phyloP scores from a whole-genome alignment of 2,797 vertebrate species.

The Catostomus latipinnis region DNA sequence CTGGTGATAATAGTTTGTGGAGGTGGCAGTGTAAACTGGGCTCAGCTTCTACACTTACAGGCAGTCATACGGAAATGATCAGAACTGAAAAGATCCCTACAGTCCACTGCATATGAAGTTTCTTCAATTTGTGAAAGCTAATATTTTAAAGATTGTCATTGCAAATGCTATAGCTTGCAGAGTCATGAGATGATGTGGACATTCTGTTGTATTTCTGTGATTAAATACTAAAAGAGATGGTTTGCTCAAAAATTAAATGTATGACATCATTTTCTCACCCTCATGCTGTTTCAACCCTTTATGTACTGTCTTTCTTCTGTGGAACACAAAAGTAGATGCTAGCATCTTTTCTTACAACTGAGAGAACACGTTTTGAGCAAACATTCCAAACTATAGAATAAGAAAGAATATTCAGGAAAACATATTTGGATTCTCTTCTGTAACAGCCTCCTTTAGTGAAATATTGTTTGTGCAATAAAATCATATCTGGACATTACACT shows the following conservation, averaged over 20 bases:
- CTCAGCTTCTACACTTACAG: conserved; percentile 61
- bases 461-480: neutral
- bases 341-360: neutral
- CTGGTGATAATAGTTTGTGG: conserved; percentile 71
- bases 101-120: too few species aligned
- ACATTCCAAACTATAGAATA: neutral
- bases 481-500: neutral
- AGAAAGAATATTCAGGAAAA: neutral
- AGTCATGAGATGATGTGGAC: neutral
- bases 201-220: neutral
- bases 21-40: conserved; percentile 64
- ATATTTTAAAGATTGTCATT: neutral
- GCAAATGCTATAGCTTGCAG: neutral
- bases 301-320: too few species aligned
- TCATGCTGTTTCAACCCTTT: too few species aligned
- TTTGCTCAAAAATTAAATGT: too few species aligned
- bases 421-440: neutral
- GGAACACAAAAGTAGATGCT: too few species aligned
- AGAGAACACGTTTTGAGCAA: neutral
- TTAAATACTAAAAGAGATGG: neutral
- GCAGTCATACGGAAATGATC: conserved; percentile 56
- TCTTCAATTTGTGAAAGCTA: neutral
- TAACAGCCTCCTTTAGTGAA: neutral
- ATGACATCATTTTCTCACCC: too few species aligned
- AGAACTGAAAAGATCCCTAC: neutral